Base-by-base conservation (phyloP, 2,113 vertebrate species). In the Labeo catla region DNA sequence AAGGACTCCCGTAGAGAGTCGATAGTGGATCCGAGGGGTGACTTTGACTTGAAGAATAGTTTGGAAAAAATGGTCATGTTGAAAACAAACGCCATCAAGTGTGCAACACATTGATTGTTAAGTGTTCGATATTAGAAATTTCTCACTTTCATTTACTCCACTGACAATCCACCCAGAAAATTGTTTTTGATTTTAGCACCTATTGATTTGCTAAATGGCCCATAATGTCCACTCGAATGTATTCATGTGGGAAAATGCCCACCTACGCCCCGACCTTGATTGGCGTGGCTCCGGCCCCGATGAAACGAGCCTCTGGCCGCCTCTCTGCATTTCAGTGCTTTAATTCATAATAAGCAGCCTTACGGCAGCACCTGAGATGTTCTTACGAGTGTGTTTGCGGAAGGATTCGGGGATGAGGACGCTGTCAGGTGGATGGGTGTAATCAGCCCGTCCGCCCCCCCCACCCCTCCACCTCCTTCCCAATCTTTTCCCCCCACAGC, bases 381-480 rank as follows among this genome's bases (percentile, higher is more conserved):
- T 86, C 52, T 54, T 66, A n/a, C 63, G 79, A 86, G 88, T 85
- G 86, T 86, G 68, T 86, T 89, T 91, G 89, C 84, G 88, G 90
- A 86, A 80, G 89, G 91, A 92, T 91, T 88, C 89, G 84, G 91
- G 92, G 87, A 91, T 92, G 86, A 80, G 89, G 92, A 81, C 80
- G 89, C 92, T 94, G 94, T 94, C 92, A 93, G 93, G 91, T 87
- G 89, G 92, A 91, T 93, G 92, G 91, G 93, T 89, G 90, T 91
- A 93, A 94, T 94, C 90, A 87, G 90, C 90, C 88, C 89, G 90
- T 89, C 92, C 90, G 8, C 89, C 89, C 88, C 84, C 81, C 39
- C 39, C 78, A 52, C 68, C 80, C 70, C 72, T 68, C 2, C 59
- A 23, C 76, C 45, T n/a, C 84, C 34, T 34, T n/a, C 72, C 50